A percentile compares a stretch with the other conserved stretches of the same genome.
Evolutionary conservation across 2,888 invertebrate species (phyloP).

Genomic region (Dasysyrphus albostriatus): DNA sequence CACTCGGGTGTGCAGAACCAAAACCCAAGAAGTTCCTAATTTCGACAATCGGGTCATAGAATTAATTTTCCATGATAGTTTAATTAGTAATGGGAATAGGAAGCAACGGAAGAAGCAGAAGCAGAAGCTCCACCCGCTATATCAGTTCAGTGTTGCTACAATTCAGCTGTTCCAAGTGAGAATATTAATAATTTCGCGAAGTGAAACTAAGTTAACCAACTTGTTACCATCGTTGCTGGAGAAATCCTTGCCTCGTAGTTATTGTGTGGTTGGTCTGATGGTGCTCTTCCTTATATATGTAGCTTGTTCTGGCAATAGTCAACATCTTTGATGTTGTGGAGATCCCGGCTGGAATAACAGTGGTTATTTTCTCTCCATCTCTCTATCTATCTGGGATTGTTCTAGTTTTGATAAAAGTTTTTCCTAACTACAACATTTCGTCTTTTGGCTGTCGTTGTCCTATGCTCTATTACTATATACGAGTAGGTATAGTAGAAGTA

Average conservation of each 20-base stretch:
- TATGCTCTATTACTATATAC: not conserved
- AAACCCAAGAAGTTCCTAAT: conserved; percentile 48
- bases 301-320: conserved; percentile 49
- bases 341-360: conserved; percentile 61
- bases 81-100: conserved; percentile 70
- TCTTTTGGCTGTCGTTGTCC: conserved; percentile 27
- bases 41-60: conserved; percentile 64
- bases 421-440: conserved; percentile 38
- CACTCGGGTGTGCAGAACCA: not conserved
- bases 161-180: conserved; percentile 51
- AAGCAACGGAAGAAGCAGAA: conserved; percentile 1
- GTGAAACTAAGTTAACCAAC: conserved; percentile 64
- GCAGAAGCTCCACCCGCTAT: not conserved
- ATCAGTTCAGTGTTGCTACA: conserved; percentile 18
- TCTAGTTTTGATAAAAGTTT: conserved; percentile 65
- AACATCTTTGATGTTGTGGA: conserved; percentile 66
- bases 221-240: conserved; percentile 49
- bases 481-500: not conserved
- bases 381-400: conserved; percentile 40
- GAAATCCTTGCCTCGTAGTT: conserved; percentile 42
- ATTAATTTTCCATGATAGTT: conserved; percentile 75
- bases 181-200: conserved; percentile 72
- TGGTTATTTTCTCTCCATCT: conserved; percentile 52
- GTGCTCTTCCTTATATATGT: not conserved
- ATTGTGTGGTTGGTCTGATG: conserved; percentile 42